These are phyloP conservation scores for Bambusicola thoracicus DNA, from an alignment of 2,113 vertebrate genomes.

Conservation along the genomic window DNA sequence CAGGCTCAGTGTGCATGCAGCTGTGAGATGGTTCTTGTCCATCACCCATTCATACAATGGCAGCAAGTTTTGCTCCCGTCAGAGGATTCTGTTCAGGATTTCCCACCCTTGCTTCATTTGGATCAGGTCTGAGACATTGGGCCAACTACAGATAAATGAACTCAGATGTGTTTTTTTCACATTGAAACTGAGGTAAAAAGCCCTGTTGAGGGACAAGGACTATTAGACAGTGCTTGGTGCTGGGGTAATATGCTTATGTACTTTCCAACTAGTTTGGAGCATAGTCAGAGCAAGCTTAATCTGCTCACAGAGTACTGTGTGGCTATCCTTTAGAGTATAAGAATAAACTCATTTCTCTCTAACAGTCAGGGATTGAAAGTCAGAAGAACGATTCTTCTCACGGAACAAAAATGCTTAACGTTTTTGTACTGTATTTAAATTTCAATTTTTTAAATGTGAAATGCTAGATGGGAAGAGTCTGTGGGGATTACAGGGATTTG, in stretches of 20 bases:
- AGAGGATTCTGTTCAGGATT: not conserved
- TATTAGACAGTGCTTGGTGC: not conserved
- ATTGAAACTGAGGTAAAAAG: not conserved
- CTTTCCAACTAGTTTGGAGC: not conserved
- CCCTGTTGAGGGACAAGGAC: not conserved
- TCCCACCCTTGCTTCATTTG: not conserved
- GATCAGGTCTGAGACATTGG: not conserved
- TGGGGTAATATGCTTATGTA: not conserved
- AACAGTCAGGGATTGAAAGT: not conserved
- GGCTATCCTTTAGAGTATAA: not conserved
- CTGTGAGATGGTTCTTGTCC: not conserved
- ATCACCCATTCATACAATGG: accelerated
- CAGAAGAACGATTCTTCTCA: not conserved
- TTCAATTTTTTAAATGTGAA: not conserved
- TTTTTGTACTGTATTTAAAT: not conserved
- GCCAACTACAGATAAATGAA: not conserved
- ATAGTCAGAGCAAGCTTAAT: not conserved
- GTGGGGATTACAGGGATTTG: not conserved
- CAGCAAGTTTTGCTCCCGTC: not conserved
- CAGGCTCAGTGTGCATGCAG: accelerated
- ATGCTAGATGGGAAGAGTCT: not conserved
- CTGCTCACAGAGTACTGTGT: not conserved
- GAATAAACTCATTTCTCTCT: not conserved
- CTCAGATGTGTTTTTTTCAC: not conserved
- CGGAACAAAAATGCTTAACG: not conserved